phyloP scores from a whole-genome alignment of 2,888 invertebrate species.

The Eremobia ochroleuca region DNA sequence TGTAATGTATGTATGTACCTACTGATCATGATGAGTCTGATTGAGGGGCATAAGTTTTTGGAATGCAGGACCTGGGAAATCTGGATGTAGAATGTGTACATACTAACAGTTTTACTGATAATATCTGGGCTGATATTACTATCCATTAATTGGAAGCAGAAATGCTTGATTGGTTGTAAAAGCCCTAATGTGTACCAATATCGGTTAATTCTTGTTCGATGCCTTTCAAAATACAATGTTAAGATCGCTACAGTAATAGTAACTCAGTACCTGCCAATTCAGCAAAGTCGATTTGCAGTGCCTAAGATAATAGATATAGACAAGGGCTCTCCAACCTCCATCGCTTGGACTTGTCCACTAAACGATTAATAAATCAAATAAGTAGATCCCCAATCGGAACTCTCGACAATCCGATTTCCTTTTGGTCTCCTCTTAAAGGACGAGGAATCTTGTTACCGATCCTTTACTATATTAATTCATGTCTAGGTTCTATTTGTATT shows the following conservation, averaged over 20 bases:
- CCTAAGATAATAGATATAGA: slow-evolving; percentile 41
- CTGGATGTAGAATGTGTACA: not conserved
- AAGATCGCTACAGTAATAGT: not conserved
- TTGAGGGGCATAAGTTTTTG: not conserved
- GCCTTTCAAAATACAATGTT: not conserved
- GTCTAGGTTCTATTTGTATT: slow-evolving; percentile 3
- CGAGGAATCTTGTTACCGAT: slow-evolving; percentile 11
- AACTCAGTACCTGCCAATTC: slow-evolving; percentile 16
- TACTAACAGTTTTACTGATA: not conserved
- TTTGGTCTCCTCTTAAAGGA: slow-evolving; percentile 26
- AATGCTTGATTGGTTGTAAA: not conserved
- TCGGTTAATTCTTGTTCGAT: not conserved
- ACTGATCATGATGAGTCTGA: not conserved
- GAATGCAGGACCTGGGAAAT: not conserved
- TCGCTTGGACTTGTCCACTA: slow-evolving; percentile 35
- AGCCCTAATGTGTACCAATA: too few relatives aligned
- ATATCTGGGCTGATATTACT: not conserved
- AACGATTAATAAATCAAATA: slow-evolving; percentile 63
- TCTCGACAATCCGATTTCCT: slow-evolving; percentile 53
- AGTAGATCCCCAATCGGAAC: slow-evolving; percentile 50
- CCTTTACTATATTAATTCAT: slow-evolving; percentile 30
- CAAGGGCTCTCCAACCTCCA: slow-evolving; percentile 44
- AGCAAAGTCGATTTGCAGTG: slow-evolving; percentile 29
- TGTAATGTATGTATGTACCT: not conserved
- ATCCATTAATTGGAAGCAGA: not conserved